phyloP scores from a whole-genome alignment of 1,140 invertebrate genomes.

The Heliconius nattereri region DNA sequence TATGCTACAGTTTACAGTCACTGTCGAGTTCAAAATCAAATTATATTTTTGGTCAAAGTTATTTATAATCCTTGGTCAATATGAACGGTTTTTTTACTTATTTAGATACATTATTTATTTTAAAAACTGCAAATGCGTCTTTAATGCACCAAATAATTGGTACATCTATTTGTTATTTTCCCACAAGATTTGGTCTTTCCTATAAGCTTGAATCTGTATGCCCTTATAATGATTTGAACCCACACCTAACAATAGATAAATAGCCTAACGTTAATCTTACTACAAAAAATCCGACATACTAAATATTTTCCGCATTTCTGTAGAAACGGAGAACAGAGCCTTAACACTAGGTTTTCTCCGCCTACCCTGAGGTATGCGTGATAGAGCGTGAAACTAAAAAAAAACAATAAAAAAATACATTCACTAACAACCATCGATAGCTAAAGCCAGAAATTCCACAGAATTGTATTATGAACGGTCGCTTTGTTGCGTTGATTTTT shows the following conservation, averaged over 20 bases:
- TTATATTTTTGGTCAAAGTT: not conserved
- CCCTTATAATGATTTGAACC: too few species aligned
- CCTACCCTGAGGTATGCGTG: not conserved
- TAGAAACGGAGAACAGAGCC: not conserved
- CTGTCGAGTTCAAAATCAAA: not conserved
- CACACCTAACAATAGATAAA: too few species aligned
- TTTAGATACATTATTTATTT: too few species aligned
- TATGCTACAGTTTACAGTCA: not conserved
- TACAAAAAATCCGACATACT: too few species aligned
- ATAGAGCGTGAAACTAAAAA: not conserved
- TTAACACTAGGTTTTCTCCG: not conserved
- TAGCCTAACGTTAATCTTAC: too few species aligned
- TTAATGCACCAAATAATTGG: too few species aligned
- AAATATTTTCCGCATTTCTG: too few species aligned
- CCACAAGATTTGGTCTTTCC: too few species aligned
- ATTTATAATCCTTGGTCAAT: not conserved
- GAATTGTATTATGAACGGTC: conserved; percentile 12
- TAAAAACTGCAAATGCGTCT: too few species aligned
- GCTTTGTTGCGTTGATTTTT: conserved; percentile 8
- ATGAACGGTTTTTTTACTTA: not conserved
- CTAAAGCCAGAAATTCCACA: not conserved
- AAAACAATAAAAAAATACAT: not conserved
- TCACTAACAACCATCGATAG: not conserved
- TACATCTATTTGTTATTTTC: too few species aligned
- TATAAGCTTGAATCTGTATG: too few species aligned